Evolutionary conservation across 2,888 invertebrate genomes (phyloP).

Genomic region (Phymatocera aterrima): DNA sequence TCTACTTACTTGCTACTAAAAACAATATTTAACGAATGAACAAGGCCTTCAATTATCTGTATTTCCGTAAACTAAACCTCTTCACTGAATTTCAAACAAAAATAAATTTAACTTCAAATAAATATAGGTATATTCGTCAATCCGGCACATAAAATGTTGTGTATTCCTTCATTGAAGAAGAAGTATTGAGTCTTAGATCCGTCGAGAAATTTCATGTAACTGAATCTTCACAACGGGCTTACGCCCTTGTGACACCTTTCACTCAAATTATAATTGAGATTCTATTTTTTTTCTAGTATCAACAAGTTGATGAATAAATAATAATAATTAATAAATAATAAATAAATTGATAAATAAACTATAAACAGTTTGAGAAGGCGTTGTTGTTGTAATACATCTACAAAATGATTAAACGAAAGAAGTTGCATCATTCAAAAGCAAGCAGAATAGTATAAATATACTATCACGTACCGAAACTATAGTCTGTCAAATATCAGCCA

Average conservation of each 20-base stretch:
- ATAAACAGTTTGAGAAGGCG: conserved; percentile 25
- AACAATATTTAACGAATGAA: conserved; percentile 31
- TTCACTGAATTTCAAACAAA: neutral
- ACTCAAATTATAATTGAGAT: too few relatives aligned
- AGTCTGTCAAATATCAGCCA: conserved; percentile 60
- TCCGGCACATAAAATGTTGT: neutral
- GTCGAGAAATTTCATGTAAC: neutral
- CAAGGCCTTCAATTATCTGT: conserved; percentile 31
- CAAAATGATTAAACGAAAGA: conserved; percentile 24
- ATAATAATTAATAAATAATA: neutral
- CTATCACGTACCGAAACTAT: conserved; percentile 60
- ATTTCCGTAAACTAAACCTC: neutral
- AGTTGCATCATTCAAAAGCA: conserved; percentile 45
- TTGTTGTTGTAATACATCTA: conserved; percentile 36
- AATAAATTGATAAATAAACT: neutral
- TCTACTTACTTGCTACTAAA: conserved; percentile 40
- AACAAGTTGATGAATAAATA: neutral
- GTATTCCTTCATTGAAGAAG: neutral
- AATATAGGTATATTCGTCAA: neutral
- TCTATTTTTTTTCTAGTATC: neutral
- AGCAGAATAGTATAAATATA: conserved; percentile 32
- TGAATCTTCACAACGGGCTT: too few relatives aligned
- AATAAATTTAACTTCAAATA: neutral
- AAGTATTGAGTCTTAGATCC: neutral
- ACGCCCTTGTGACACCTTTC: too few relatives aligned